Conservation (phyloP, 2,888 invertebrate species). For the Stenurella melanura region DNA sequence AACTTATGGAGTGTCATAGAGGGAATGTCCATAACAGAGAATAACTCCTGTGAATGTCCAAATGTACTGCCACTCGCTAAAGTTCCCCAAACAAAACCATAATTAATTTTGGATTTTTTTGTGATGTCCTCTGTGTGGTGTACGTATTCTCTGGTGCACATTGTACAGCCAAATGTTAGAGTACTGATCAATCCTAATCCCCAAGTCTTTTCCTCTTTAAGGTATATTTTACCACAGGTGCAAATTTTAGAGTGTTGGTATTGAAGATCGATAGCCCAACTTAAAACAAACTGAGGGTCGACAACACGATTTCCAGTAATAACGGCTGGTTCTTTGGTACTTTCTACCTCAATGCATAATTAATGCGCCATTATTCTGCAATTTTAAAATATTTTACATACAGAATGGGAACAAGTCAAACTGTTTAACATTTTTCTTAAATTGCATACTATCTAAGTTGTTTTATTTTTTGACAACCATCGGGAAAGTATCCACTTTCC, state of each 20-base stretch:
- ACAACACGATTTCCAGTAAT: slow-evolving; percentile 42
- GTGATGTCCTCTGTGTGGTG: too few species aligned
- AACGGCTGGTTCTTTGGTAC: neutral
- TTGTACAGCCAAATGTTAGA: too few species aligned
- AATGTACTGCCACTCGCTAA: slow-evolving; percentile 37
- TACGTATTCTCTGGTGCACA: too few species aligned
- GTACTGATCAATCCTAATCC: slow-evolving; percentile 1
- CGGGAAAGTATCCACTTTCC: too few species aligned
- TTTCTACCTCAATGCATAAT: neutral
- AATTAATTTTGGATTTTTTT: neutral
- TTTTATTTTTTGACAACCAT: too few species aligned
- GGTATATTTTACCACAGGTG: slow-evolving; percentile 29
- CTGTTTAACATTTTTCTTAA: too few species aligned
- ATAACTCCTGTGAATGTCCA: slow-evolving; percentile 6
- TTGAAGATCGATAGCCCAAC: slow-evolving; percentile 33
- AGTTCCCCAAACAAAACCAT: slow-evolving; percentile 38
- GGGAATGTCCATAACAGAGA: slow-evolving; percentile 40
- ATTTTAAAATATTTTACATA: neutral
- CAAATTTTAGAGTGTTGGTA: slow-evolving; percentile 40
- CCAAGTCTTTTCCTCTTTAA: neutral
- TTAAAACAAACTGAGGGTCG: slow-evolving; percentile 41
- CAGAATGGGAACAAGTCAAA: neutral
- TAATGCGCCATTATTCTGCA: neutral
- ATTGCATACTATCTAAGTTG: too few species aligned
- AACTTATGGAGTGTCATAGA: slow-evolving; percentile 33